Evolutionary conservation across 2,888 invertebrate genomes (phyloP).

Genomic region (Drosophila paramelanica): DNA sequence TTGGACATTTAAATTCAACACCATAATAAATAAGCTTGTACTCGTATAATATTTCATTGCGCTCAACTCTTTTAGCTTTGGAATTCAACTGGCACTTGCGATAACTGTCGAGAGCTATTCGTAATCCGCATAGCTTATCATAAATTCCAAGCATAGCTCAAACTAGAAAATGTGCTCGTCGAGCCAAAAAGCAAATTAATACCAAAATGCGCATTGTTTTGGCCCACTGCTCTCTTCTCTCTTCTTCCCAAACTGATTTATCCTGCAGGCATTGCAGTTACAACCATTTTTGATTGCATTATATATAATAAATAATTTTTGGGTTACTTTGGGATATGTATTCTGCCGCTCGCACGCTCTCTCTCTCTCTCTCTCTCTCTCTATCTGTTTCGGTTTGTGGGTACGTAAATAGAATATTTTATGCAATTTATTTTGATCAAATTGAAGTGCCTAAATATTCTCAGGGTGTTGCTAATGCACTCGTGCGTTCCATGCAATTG

Average conservation of each 20-base stretch:
- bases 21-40: no score
- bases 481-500: constrained; percentile 64
- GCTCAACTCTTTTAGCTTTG: constrained; percentile 9
- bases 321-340: constrained; percentile 11
- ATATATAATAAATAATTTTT: constrained; percentile 55
- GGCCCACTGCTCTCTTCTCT: not conserved
- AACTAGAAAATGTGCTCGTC: constrained; percentile 28
- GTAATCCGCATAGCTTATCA: constrained; percentile 60
- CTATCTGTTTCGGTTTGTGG: constrained; percentile 15
- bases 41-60: not conserved
- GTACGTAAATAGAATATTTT: constrained; percentile 77
- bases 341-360: not conserved
- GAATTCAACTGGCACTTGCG: constrained; percentile 11
- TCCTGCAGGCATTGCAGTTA: constrained; percentile 64
- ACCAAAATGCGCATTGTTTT: constrained; percentile 58
- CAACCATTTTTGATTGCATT: constrained; percentile 73
- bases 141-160: constrained; percentile 68
- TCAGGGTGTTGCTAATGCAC: constrained; percentile 61
- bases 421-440: constrained; percentile 75
- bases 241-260: not conserved
- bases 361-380: not conserved
- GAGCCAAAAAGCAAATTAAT: constrained; percentile 46
- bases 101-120: constrained; percentile 21
- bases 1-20: no score
- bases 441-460: constrained; percentile 65